Evolutionary conservation across 2,113 vertebrate genomes (phyloP), one percentile per base, ranked within the genome.

Genomic region (Antechinus stuartii): DNA sequence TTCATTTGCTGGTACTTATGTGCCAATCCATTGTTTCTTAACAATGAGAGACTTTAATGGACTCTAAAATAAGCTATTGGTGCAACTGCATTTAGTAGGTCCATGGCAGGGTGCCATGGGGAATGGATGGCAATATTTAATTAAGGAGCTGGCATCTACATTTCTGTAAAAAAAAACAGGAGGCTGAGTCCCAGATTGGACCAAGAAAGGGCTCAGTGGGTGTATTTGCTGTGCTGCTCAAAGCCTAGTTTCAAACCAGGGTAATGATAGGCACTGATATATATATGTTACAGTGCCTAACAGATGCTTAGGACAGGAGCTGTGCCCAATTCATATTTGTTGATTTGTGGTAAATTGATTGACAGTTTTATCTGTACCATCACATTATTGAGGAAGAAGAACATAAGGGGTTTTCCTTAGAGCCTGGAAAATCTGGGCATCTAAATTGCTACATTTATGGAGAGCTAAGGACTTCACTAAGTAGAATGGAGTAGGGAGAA

Each of bases 141-240:
- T 53, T 42, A 56, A 91, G 90, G 55, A 92, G 55, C 91, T 95
- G 91, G 25, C 2, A 61, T 94, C 94, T 96, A 6, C 11, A 90
- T 8, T 56, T 25, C 52, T 93, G 46, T 93, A 92, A 94, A 68
- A 56, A 76, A 91, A 55, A 47, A 47, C 95, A 93, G 35, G 35
- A 92, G 46, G 30, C 68, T 42, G n/a, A 84, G 68, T 91, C 68
- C 95, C 91, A 95, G 47, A 91, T 92, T 1, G 1, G 91, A 61
- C 46, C 49, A 54, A 42, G 61, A 23, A 54, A 52, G 90, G 49
- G 42, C 68, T 84, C n/a, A 84, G 35, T 84, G 68, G 68, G n/a
- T 42, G 19, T 84, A 84, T 84, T 84, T 84, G 68, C 68, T 42
- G 92, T 89, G 57, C n/a, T 94, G 35, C 30, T 19, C 89, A n/a